Evolutionary conservation across 2,113 vertebrate genomes (phyloP).

Genomic region (Rattus norvegicus): DNA sequence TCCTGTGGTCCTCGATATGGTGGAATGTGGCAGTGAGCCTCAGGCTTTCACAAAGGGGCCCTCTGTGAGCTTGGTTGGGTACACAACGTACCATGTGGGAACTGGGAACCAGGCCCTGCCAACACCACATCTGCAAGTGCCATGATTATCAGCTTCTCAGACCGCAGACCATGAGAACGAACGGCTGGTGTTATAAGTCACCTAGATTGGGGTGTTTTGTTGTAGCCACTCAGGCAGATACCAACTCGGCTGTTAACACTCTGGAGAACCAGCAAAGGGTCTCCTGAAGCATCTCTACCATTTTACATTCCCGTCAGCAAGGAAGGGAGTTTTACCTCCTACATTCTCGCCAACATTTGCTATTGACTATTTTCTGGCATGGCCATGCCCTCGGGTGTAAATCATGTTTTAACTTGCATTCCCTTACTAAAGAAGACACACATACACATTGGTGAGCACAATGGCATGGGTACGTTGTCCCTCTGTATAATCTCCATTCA

Average conservation of each 20-base stretch:
- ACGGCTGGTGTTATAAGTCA: not conserved
- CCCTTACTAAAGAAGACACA: not conserved
- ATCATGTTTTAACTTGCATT: not conserved
- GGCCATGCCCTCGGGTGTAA: not conserved
- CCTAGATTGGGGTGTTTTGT: not conserved
- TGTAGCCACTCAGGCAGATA: not conserved
- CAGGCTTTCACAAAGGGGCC: not conserved
- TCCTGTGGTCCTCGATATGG: not conserved
- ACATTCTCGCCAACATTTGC: not conserved
- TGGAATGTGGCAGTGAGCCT: not conserved
- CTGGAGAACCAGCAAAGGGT: not conserved
- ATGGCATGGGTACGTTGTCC: not conserved
- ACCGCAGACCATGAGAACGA: not conserved
- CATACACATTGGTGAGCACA: not conserved
- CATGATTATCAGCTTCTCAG: not conserved
- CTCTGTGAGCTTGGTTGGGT: too few species aligned
- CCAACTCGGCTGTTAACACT: too few species aligned
- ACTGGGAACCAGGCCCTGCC: not conserved
- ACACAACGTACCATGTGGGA: not conserved
- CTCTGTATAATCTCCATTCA: not conserved
- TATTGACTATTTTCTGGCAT: not conserved
- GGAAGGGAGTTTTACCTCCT: too few species aligned
- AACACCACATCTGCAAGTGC: not conserved
- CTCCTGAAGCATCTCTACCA: not conserved
- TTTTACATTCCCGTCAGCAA: not conserved